Evolutionary conservation across 2,113 vertebrate genomes (phyloP).

Genomic region (Pseudorhombus dupliciocellatus): DNA sequence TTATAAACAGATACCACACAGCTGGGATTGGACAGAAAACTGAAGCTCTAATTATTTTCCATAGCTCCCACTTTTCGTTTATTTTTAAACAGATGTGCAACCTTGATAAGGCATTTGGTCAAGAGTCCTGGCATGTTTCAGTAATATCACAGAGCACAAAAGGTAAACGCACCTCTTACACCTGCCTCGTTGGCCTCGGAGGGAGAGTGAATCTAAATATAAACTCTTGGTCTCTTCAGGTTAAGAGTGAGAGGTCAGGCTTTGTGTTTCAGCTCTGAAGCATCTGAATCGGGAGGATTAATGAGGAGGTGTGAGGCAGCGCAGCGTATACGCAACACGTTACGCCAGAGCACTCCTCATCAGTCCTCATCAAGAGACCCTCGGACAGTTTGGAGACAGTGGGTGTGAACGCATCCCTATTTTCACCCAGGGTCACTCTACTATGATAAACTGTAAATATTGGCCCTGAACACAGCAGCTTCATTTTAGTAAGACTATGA

Average conservation of each 20-base stretch:
- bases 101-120: constrained; percentile 62
- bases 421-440: constrained; percentile 1
- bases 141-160: constrained; percentile 32
- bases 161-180: constrained; percentile 21
- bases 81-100: constrained; percentile 35
- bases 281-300: constrained; percentile 8
- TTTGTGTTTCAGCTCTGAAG: constrained; percentile 31
- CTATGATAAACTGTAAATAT: constrained; percentile 10
- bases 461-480: constrained; percentile 26
- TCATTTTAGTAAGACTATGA: constrained; percentile 27
- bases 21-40: constrained; percentile 1
- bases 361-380: constrained; percentile 15
- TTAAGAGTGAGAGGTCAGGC: constrained; percentile 14
- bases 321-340: constrained; percentile 9
- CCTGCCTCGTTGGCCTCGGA: constrained; percentile 25
- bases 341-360: constrained; percentile 14
- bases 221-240: constrained; percentile 30
- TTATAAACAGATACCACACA: constrained; percentile 35
- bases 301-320: neutral
- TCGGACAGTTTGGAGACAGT: constrained; percentile 10
- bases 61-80: constrained; percentile 12
- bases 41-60: constrained; percentile 20
- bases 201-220: constrained; percentile 10
- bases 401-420: constrained; percentile 17
- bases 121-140: constrained; percentile 45